Conservation (phyloP, 2,113 vertebrate genomes). For the Stigmatopora nigra region DNA sequence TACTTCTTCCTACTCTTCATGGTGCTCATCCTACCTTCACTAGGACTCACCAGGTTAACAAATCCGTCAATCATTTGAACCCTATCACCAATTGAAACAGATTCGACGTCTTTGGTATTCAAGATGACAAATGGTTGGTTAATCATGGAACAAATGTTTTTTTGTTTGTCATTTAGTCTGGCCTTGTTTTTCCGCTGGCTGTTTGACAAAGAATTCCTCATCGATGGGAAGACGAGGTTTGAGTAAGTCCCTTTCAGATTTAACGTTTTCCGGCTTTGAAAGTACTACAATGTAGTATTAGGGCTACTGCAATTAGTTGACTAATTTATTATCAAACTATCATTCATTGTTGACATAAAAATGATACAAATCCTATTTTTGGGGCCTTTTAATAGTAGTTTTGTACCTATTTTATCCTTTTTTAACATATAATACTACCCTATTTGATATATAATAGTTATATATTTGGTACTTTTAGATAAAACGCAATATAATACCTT, state of each 20-base stretch:
- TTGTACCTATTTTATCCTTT: too few relatives aligned
- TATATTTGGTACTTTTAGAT: too few relatives aligned
- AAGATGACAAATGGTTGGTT: background rate
- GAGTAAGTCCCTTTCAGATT: slow-evolving; percentile 77
- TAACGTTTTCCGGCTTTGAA: background rate
- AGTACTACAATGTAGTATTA: background rate
- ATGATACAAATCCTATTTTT: too few relatives aligned
- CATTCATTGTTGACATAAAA: too few relatives aligned
- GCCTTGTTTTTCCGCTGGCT: slow-evolving; percentile 91
- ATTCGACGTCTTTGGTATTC: background rate
- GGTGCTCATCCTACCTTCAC: slow-evolving; percentile 92
- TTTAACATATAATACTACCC: too few relatives aligned
- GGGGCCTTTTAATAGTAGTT: too few relatives aligned
- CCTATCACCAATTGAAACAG: too few relatives aligned
- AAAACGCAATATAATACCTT: background rate
- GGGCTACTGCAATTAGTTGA: too few relatives aligned
- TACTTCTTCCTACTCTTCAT: slow-evolving; percentile 96
- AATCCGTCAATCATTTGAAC: too few relatives aligned
- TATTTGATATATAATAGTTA: too few relatives aligned
- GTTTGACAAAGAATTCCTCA: slow-evolving; percentile 77
- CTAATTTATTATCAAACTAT: too few relatives aligned
- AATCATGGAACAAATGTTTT: background rate
- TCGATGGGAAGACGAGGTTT: slow-evolving; percentile 70
- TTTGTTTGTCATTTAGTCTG: slow-evolving; percentile 65
- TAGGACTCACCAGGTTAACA: slow-evolving; percentile 88